Evolutionary conservation across 2,113 vertebrate genomes (phyloP).

Genomic region (Azemiops feae): DNA sequence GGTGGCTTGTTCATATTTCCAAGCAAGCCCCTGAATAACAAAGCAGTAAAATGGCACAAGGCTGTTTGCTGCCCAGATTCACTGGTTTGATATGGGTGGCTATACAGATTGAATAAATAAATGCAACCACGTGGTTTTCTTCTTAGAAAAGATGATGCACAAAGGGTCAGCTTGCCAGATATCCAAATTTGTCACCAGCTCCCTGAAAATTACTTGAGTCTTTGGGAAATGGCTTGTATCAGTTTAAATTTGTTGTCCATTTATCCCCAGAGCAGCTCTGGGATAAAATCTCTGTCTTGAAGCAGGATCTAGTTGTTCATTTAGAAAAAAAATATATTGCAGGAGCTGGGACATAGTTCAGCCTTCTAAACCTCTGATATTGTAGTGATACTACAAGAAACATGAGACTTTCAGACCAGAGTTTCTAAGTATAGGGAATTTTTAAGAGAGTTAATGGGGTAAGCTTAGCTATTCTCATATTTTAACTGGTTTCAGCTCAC

Average conservation of each 20-base stretch:
- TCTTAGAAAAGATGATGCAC: not conserved
- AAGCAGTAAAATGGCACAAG: slow-evolving; percentile 35
- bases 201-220: not conserved
- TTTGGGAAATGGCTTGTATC: not conserved
- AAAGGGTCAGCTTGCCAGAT: not conserved
- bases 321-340: not conserved
- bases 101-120: not conserved
- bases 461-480: not conserved
- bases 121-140: not conserved
- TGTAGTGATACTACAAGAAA: not conserved
- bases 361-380: not conserved
- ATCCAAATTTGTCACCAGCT: not conserved
- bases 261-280: not conserved
- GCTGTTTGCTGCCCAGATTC: not conserved
- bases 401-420: not conserved
- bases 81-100: not conserved
- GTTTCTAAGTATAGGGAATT: not conserved
- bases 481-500: not conserved
- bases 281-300: not conserved
- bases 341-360: not conserved
- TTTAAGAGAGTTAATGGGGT: not conserved
- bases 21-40: slow-evolving; percentile 35
- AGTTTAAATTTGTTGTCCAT: too few relatives aligned
- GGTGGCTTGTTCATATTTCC: slow-evolving; percentile 47
- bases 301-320: not conserved